Evolutionary conservation across 2,888 invertebrate species (phyloP), one percentile per base, ranked within the genome.

Genomic region (Sinopyrophorus schimmeli): DNA sequence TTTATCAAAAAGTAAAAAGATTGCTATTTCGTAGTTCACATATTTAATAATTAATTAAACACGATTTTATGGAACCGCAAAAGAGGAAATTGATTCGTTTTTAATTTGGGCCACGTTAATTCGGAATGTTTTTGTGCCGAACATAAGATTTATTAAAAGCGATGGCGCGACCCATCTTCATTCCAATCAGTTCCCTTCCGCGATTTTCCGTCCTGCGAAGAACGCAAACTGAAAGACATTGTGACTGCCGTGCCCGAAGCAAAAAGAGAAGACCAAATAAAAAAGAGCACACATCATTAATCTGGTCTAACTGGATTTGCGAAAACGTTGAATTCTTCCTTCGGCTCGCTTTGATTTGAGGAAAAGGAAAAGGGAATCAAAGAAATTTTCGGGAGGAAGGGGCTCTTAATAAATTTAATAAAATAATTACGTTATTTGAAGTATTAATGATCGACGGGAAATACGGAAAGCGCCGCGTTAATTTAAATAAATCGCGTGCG

Each of bases 241-340:
- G 44, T 52, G 53, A 46, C 47, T 44, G 20, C 21, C 37, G 31
- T 32, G 27, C 30, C 16, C 38, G n/a, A 41, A 32, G 37, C 34
- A 38, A 50, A 47, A 52, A 52, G 50, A 47, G 55, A 53, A 57
- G 57, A 54, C 56, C 47, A 53, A 61, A 60, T 56, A 56, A 58
- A 59, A 59, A 58, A 60, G 57, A 59, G 59, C 61, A 62, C 60
- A 62, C 62, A 60, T 62, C 63, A 58, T 60, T 62, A 62, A 63
- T 63, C 61, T 62, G 55, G 59, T 59, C 60, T 58, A 59, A 54
- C 57, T 53, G 62, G 55, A 58, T 60, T 61, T 42, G 27, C 32
- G 38, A 39, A 50, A 44, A 32, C 34, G 32, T 27, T 26, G 42
- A 15, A 42, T 42, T 47, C 35, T 41, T 14, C 32, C 34, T 26